These are phyloP conservation scores for Benthochromis sp. DNA, from an alignment of 2,113 vertebrate species.

Conservation along the genomic window DNA sequence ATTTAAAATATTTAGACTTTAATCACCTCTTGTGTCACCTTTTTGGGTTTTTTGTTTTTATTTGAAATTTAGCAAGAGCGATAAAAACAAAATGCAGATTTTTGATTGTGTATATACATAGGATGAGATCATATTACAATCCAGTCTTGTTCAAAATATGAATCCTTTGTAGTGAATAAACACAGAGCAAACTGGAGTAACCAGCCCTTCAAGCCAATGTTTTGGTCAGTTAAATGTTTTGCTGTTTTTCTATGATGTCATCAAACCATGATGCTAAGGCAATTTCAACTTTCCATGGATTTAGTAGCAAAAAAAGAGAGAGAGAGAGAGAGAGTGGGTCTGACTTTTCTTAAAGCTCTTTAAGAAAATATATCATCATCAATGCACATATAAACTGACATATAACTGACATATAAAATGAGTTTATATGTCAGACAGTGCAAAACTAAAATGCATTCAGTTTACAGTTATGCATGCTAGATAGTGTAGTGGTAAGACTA, in stretches of 20 bases:
- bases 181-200: background rate
- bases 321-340: background rate
- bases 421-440: background rate
- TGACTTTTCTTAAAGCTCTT: background rate
- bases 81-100: background rate
- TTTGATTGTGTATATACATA: background rate
- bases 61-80: background rate
- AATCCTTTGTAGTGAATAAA: background rate
- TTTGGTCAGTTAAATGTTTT: background rate
- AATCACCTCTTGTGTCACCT: background rate
- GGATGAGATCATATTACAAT: background rate
- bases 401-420: background rate
- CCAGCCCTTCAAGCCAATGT: background rate
- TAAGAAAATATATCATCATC: background rate
- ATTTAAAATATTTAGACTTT: background rate
- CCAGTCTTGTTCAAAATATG: background rate
- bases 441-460: background rate
- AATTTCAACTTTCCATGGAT: background rate
- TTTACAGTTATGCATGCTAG: background rate
- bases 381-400: background rate
- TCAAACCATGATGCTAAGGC: background rate
- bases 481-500: background rate
- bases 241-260: background rate
- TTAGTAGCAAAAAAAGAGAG: background rate
- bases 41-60: background rate